Conservation (phyloP, 2,797 vertebrate genomes). For the Myioborus melanocephalus region DNA sequence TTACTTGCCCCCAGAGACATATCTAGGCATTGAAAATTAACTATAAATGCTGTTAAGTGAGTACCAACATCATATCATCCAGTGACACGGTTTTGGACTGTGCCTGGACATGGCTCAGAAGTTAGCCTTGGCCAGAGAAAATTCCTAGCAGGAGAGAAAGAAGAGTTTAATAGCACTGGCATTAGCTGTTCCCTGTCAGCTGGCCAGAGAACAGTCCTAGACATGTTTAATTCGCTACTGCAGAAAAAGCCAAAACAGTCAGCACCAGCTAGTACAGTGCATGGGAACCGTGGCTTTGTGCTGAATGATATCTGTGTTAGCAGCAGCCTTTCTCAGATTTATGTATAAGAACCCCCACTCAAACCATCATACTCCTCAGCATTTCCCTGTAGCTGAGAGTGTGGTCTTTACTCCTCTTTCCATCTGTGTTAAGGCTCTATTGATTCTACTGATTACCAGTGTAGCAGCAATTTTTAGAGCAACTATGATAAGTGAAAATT, state of each 20-base stretch:
- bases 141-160: neutral
- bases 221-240: neutral
- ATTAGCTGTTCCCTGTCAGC: constrained; percentile 25
- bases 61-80: neutral
- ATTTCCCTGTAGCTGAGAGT: neutral
- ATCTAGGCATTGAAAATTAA: neutral
- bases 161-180: neutral
- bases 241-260: neutral
- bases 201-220: constrained; percentile 16
- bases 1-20: neutral
- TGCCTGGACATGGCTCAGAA: neutral
- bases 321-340: neutral
- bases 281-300: neutral
- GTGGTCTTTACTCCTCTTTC: neutral
- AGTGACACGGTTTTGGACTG: neutral
- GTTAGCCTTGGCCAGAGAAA: neutral
- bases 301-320: neutral
- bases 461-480: neutral
- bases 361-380: neutral
- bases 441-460: neutral
- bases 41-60: neutral
- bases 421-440: neutral
- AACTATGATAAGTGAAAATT: constrained; percentile 7
- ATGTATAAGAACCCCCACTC: neutral
- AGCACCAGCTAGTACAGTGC: neutral